phyloP scores from a whole-genome alignment of 2,113 vertebrate species.

The Anguilla japonica region DNA sequence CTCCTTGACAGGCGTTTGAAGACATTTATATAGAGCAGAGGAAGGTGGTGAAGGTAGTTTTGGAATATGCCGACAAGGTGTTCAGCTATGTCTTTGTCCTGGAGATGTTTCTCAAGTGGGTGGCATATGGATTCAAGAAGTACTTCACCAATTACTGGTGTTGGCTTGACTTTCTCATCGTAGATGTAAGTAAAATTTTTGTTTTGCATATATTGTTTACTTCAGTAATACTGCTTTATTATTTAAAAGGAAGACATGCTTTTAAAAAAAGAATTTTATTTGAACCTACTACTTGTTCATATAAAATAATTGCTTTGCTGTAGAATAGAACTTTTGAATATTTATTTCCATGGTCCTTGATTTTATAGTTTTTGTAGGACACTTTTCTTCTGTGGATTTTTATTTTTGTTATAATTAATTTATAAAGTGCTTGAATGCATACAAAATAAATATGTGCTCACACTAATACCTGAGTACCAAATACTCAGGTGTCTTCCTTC shows the following conservation, averaged over 20 bases:
- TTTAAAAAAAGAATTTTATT: neutral
- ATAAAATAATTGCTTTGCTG: neutral
- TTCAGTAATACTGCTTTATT: neutral
- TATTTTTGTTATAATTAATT: too few species aligned
- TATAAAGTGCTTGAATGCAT: neutral
- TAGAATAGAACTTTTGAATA: neutral
- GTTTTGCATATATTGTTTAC: neutral
- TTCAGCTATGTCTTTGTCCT: constrained; percentile 96
- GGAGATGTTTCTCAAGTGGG: constrained; percentile 98
- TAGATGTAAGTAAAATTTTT: constrained; percentile 72
- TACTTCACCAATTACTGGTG: constrained; percentile 99
- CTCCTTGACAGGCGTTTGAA: constrained; percentile 84
- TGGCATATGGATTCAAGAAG: constrained; percentile 95
- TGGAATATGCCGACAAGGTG: constrained; percentile 92
- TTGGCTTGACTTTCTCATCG: constrained; percentile 95
- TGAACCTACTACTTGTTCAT: too few species aligned
- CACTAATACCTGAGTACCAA: too few species aligned
- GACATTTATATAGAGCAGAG: constrained; percentile 94
- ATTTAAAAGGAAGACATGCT: neutral
- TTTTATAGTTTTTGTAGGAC: too few species aligned
- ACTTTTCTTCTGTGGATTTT: too few species aligned
- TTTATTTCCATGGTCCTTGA: too few species aligned
- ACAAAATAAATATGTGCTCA: neutral
- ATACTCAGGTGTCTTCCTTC: too few species aligned
- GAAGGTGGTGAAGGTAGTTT: constrained; percentile 83